phyloP scores from a whole-genome alignment of 2,888 invertebrate species.

The Drosophila nigricruria region DNA sequence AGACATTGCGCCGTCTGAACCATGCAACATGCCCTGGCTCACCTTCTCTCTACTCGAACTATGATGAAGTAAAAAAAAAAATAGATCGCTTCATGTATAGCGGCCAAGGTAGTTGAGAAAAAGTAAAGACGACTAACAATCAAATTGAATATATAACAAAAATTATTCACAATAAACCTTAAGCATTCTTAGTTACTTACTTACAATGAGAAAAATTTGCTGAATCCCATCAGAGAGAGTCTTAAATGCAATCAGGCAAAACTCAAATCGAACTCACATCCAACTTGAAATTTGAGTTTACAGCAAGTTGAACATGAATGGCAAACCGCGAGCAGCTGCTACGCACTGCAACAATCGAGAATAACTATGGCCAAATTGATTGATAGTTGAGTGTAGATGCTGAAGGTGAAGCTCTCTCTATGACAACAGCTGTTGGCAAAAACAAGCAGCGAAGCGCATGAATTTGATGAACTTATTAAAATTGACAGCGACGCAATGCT shows the following conservation, averaged over 20 bases:
- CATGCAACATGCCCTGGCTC: no score
- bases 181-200: no score
- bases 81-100: no score
- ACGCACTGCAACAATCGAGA: constrained; percentile 2
- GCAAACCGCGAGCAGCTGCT: constrained; percentile 1
- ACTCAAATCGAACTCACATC: neutral
- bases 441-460: constrained; percentile 31
- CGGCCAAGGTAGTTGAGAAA: no score
- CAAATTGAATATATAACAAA: no score
- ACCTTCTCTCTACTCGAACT: no score
- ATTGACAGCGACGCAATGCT: constrained; percentile 10
- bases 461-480: constrained; percentile 56
- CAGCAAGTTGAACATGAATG: constrained; percentile 2
- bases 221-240: neutral
- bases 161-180: no score
- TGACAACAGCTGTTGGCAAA: constrained; percentile 6
- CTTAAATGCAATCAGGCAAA: neutral
- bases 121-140: no score
- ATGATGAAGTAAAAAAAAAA: no score
- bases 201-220: no score
- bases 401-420: constrained; percentile 10
- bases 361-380: constrained; percentile 14
- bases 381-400: constrained; percentile 27
- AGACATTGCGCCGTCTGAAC: no score
- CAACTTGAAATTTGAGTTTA: constrained; percentile 9